phyloP scores from a whole-genome alignment of 2,797 vertebrate genomes.

The Tachyglossus aculeatus region DNA sequence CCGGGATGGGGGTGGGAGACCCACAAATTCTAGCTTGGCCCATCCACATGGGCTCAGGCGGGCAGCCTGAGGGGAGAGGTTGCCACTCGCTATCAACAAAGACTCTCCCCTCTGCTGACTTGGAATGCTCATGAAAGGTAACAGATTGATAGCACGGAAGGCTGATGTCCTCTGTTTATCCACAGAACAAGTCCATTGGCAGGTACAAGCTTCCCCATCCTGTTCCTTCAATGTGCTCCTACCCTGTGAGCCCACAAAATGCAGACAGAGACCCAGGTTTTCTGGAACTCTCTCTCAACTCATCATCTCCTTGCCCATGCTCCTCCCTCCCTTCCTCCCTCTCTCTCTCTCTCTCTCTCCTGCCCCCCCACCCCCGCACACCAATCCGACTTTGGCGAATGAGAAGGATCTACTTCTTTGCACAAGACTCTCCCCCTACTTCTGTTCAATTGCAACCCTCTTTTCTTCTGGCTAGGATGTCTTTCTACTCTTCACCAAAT shows the following conservation, averaged over 20 bases:
- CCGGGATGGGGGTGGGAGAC: no score
- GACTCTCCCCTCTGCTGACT: conserved; percentile 25
- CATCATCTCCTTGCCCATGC: background rate
- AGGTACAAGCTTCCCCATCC: conserved; percentile 28
- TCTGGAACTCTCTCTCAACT: conserved; percentile 5
- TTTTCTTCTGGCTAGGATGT: no score
- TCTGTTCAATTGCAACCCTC: no score
- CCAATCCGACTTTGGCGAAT: no score
- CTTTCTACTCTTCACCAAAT: no score
- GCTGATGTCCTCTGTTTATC: conserved; percentile 63
- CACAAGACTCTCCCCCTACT: no score
- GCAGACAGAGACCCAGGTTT: background rate
- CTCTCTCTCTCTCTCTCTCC: no score
- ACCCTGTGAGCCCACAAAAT: conserved; percentile 12
- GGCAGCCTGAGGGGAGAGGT: background rate
- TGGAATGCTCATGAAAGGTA: conserved; percentile 59
- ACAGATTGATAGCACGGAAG: conserved; percentile 60
- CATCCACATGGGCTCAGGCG: no score
- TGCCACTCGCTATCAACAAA: conserved; percentile 6
- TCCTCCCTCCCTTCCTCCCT: no score
- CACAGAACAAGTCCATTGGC: conserved; percentile 54
- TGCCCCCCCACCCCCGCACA: no score
- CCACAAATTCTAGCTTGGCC: no score
- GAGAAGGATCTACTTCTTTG: no score
- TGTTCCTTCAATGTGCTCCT: conserved; percentile 53